Evolutionary conservation across 2,113 vertebrate genomes (phyloP), one percentile per base, ranked within the genome.

Genomic region (Misgurnus anguillicaudatus): DNA sequence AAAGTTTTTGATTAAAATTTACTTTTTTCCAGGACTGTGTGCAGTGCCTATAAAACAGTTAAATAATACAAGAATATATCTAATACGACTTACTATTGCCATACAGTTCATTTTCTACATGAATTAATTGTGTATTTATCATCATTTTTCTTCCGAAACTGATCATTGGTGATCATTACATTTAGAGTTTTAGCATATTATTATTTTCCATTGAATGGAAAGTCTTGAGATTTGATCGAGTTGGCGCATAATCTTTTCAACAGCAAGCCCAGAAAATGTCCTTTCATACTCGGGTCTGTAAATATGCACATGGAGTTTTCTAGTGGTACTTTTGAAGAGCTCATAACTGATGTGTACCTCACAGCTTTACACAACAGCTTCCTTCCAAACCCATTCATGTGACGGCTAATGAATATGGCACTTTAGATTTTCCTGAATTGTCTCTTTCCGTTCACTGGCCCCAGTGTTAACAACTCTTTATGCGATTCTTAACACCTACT

Each of bases 401-500:
- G 83, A 75, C 83, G 79, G 66, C 83, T 84, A 81, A 84, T 82
- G 80, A 82, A 81, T 84, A 82, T 79, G 79, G 76, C 58, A 48
- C 80, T 84, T 81, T 79, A 84, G 83, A 82, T 81, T 80, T 31
- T 82, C 31, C 53, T 84, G 83, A 81, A 84, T 81, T 71, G 79
- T 78, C 58, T 65, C 79, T 81, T 84, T 79, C 83, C 83, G 70
- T 84, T 84, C 83, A 84, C 69, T 81, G 73, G 63, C 72, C 70
- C 69, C 71, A 84, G 83, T 84, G 83, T 84, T 84, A 84, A 84
- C 83, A 82, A 58, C 76, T 77, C 76, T 84, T 82, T 84, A 75
- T 78, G 42, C 60, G 67, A 84, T 84, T 84, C 83, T 84, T 81
- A 84, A 84, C 83, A 84, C 80, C 83, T 84, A 82, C 63, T 84